These are phyloP conservation scores for Monomorium pharaonis DNA, from an alignment of 1,140 invertebrate genomes.

Conservation along the genomic window DNA sequence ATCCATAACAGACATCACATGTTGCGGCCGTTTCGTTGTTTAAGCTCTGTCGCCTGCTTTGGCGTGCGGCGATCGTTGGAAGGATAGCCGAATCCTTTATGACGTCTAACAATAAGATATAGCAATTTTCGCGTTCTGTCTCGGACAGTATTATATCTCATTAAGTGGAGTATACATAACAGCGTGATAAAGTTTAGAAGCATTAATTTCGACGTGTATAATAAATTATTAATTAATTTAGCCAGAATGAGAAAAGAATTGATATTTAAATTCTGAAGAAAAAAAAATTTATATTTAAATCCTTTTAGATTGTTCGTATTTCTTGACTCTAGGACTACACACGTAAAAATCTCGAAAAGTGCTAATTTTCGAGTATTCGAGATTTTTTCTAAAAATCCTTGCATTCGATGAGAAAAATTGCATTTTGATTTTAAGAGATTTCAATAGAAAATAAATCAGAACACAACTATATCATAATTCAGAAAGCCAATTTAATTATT, in stretches of 20 bases:
- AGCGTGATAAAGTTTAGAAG: not conserved
- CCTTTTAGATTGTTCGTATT: not conserved
- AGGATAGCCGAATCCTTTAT: not conserved
- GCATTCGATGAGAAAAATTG: not conserved
- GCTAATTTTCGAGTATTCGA: not conserved
- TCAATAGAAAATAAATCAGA: not conserved
- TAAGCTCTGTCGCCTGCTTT: not conserved
- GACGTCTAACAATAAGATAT: not conserved
- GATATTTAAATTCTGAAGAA: not conserved
- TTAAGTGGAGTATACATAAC: not conserved
- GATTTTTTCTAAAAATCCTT: not conserved
- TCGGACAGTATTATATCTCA: slow-evolving; percentile 1
- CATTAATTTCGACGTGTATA: not conserved
- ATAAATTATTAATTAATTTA: not conserved
- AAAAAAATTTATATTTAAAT: not conserved
- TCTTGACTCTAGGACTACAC: not conserved
- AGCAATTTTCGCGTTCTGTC: not conserved
- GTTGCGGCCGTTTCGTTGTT: not conserved
- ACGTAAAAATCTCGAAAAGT: not conserved
- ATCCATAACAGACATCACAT: not conserved
- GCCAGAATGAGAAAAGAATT: not conserved
- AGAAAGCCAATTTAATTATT: too few relatives aligned
- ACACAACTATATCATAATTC: too few relatives aligned
- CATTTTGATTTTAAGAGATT: not conserved
- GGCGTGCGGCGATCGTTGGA: not conserved